Evolutionary conservation across 2,113 vertebrate species (phyloP), one percentile per base, ranked within the genome.

Genomic region (Neofelis nebulosa): DNA sequence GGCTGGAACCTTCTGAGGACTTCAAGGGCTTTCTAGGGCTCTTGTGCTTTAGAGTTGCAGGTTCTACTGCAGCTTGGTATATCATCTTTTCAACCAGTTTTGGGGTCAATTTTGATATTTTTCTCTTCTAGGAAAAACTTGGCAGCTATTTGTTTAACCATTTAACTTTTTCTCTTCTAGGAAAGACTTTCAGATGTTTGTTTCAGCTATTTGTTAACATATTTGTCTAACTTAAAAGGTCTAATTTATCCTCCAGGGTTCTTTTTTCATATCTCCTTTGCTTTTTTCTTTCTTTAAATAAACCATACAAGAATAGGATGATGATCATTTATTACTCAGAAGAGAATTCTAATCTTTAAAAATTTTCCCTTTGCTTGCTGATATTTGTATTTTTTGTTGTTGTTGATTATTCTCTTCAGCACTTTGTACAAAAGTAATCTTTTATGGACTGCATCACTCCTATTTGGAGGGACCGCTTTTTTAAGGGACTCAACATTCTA

Each of bases 101-200:
- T 95, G 66, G 79, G 69, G 91, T 87, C 33, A 87, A 52, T 87
- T 85, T 96, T 97, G 74, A 79, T 52, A 33, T 36, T 91, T 84
- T 87, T 96, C 3, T 78, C 15, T 85, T 69, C 5, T 87, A 93
- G 63, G 48, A 79, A 90, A 92, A 36, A 41, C 36, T 94, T 87
- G 71, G 71, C 36, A 88, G 27, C 23, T 95, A 7, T 83, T 82
- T 81, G 13, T 74, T 87, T 57, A 87, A n/a, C 50, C 55, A 57
- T 57, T 57, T 57, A 57, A 57, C 55, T 45, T 91, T 79, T 86
- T 96, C 4, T 78, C 15, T 85, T 63, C 4, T 83, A 93, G 63
- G 48, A 80, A 91, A 92, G 45, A 52, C 38, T 94, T 83, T 84
- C 38, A 88, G 38, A 18, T 95, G 3, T 78, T 83, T 81, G 13